Evolutionary conservation across 1,140 invertebrate genomes (phyloP).

Genomic region (Heliconius congener): DNA sequence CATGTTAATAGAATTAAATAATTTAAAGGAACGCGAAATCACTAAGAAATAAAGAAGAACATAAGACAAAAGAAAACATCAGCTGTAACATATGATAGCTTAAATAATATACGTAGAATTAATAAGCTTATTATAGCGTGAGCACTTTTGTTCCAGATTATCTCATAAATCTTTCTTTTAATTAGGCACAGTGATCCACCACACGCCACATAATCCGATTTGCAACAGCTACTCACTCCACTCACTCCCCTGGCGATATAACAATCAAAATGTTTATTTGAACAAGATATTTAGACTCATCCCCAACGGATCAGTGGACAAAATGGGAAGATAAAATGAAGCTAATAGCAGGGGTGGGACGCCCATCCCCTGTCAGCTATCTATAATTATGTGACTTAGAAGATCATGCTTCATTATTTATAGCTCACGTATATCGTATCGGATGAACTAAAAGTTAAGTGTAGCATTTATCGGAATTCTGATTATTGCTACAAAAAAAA

Average conservation of each 20-base stretch:
- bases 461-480: not conserved
- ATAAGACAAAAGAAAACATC: not conserved
- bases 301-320: slow-evolving; percentile 75
- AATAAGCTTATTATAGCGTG: slow-evolving; percentile 23
- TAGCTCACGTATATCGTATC: slow-evolving; percentile 26
- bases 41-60: not conserved
- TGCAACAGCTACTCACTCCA: slow-evolving; percentile 55
- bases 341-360: slow-evolving; percentile 73
- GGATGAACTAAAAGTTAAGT: slow-evolving; percentile 10
- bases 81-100: not conserved
- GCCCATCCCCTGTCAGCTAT: slow-evolving; percentile 46
- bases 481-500: not conserved
- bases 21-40: not conserved
- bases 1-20: too few relatives aligned
- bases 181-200: slow-evolving; percentile 63
- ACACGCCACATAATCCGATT: slow-evolving; percentile 73
- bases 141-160: slow-evolving; percentile 48
- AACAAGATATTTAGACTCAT: slow-evolving; percentile 80
- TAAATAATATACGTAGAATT: not conserved
- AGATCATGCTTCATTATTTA: slow-evolving; percentile 41
- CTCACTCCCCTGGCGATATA: slow-evolving; percentile 64
- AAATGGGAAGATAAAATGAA: slow-evolving; percentile 66
- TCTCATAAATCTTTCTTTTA: slow-evolving; percentile 64
- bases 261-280: slow-evolving; percentile 78
- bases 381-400: slow-evolving; percentile 65